Conservation (phyloP, 2,797 vertebrate species). For the Chrysocyon brachyurus region DNA sequence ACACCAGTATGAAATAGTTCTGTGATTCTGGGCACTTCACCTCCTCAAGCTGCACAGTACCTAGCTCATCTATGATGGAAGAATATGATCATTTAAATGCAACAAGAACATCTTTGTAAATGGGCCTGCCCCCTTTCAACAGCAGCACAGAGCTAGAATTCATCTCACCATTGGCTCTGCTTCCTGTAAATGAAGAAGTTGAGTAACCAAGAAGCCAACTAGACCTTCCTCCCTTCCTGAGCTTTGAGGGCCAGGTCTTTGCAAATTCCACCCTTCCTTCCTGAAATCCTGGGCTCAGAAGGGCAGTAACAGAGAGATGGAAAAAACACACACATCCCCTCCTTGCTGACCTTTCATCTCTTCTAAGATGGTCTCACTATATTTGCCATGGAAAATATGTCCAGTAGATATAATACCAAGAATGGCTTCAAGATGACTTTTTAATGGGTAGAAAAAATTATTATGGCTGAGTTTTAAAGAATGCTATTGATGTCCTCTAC, state of each 20-base stretch:
- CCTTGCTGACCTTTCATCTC: conserved; percentile 84
- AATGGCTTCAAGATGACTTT: conserved; percentile 67
- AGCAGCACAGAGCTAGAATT: conserved; percentile 95
- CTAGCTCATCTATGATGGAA: conserved; percentile 91
- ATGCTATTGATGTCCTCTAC: background rate
- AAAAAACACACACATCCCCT: conserved; percentile 68
- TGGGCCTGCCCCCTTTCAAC: conserved; percentile 90
- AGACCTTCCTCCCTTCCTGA: conserved; percentile 96
- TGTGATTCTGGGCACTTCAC: conserved; percentile 87
- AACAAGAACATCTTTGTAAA: conserved; percentile 95
- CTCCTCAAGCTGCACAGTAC: conserved; percentile 88
- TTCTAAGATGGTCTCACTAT: conserved; percentile 72
- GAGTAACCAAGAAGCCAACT: conserved; percentile 90
- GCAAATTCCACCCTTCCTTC: conserved; percentile 94
- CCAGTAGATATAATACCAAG: conserved; percentile 72
- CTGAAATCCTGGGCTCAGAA: conserved; percentile 86
- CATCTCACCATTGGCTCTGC: conserved; percentile 90
- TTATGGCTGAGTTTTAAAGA: conserved; percentile 55
- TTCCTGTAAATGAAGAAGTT: conserved; percentile 94
- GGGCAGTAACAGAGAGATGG: conserved; percentile 84
- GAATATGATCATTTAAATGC: conserved; percentile 92
- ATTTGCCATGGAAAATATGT: conserved; percentile 69
- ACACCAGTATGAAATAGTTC: conserved; percentile 86
- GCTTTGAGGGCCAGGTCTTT: conserved; percentile 90
- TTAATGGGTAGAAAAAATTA: conserved; percentile 54